These are phyloP conservation scores for Ceratotherium simum DNA, from an alignment of 2,113 vertebrate species.

Conservation along the genomic window DNA sequence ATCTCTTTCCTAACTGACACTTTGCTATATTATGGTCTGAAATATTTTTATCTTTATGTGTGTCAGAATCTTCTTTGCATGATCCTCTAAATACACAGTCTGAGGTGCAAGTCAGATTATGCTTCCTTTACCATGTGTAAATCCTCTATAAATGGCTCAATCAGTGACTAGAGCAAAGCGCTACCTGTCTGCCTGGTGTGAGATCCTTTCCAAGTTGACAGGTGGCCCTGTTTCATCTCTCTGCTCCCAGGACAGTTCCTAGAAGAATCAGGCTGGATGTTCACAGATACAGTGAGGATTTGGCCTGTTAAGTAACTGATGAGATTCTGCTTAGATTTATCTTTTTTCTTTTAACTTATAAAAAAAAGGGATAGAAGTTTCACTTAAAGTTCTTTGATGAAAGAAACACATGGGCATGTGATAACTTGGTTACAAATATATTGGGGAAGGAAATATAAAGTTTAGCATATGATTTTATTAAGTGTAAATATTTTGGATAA, in stretches of 20 bases:
- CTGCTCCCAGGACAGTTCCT: conserved; percentile 61
- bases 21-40: neutral
- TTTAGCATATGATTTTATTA: neutral
- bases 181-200: conserved; percentile 67
- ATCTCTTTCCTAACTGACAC: neutral
- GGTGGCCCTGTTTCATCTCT: conserved; percentile 67
- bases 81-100: neutral
- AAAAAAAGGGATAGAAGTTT: neutral
- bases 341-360: conserved; percentile 53
- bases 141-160: conserved; percentile 58
- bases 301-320: conserved; percentile 57
- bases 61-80: neutral
- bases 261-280: conserved; percentile 49
- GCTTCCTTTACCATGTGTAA: conserved; percentile 60
- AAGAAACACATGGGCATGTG: neutral
- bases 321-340: conserved; percentile 68
- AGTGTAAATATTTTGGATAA: neutral
- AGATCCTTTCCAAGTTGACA: conserved; percentile 78
- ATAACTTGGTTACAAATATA: neutral
- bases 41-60: conserved; percentile 25
- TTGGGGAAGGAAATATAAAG: neutral
- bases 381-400: neutral
- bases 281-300: conserved; percentile 27
- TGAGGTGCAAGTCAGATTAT: conserved; percentile 3
- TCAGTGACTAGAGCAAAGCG: conserved; percentile 59